Conservation (phyloP, 1,140 invertebrate species). For the Drosophila nigromelanica region DNA sequence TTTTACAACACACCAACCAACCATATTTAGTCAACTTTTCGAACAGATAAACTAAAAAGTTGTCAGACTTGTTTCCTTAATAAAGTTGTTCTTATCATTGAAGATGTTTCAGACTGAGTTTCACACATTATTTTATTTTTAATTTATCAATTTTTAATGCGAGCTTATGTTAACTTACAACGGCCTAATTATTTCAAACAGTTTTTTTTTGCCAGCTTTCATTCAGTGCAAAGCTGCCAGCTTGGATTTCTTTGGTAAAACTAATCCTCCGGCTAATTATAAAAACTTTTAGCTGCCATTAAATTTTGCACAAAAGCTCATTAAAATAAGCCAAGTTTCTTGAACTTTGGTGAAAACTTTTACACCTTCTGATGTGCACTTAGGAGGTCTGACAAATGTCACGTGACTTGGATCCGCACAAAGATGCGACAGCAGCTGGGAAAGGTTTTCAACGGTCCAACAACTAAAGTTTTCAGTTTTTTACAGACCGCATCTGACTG, state of each 20-base stretch:
- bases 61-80: too few relatives aligned
- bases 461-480: conserved; percentile 40
- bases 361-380: conserved; percentile 62
- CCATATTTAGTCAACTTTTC: background rate
- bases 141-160: background rate
- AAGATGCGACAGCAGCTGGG: conserved; percentile 34
- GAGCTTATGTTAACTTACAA: background rate
- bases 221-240: conserved; percentile 4
- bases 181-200: background rate
- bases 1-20: too few relatives aligned
- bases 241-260: conserved; percentile 21
- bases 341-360: conserved; percentile 60
- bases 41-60: too few relatives aligned
- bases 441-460: conserved; percentile 46
- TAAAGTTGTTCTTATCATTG: too few relatives aligned
- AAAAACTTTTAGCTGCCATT: conserved; percentile 55
- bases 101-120: too few relatives aligned
- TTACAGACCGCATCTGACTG: conserved; percentile 30
- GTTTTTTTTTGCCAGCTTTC: background rate
- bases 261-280: conserved; percentile 54
- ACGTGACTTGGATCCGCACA: conserved; percentile 56
- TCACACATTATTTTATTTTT: too few relatives aligned
- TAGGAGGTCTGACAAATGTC: conserved; percentile 39
- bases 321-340: conserved; percentile 61
- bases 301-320: conserved; percentile 62